Evolutionary conservation across 2,113 vertebrate genomes (phyloP), one percentile per base, ranked within the genome.

Genomic region (Dipodomys merriami): DNA sequence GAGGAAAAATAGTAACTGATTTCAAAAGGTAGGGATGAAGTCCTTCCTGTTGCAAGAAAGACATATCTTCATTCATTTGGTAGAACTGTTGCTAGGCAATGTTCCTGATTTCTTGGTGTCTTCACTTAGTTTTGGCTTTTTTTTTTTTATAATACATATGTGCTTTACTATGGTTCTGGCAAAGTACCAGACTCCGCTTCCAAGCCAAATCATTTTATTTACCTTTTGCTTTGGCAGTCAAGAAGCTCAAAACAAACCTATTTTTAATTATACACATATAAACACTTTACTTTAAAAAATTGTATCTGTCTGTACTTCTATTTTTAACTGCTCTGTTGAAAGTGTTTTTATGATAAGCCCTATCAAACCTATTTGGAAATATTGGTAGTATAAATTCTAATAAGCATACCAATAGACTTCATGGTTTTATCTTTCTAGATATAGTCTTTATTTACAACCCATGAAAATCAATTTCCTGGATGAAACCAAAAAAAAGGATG

Each of bases 381-480:
- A 83, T 2, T 73, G 69, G 46, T 90, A 62, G n/a, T 57, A 35
- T 87, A 83, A 87, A 90, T 72, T 95, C n/a, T 67, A 93, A 90
- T 87, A 93, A 94, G 23, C n/a, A 49, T 88, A 84, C 79, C 85
- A 91, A 94, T 35, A 93, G 44, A 73, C 92, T 86, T 91, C 35
- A 81, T 60, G 44, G 46, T 93, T 89, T 96, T 39, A 90, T 89
- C 81, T 91, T 94, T 94, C 27, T 76, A 74, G 64, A 94, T 94
- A 93, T 80, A 96, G 95, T 95, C 77, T 94, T 95, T 95, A 96
- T 94, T 97, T 96, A 94, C 87, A 82, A 76, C 18, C 69, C 84
- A 94, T 90, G 94, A 95, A 96, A 96, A 91, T 90, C 94, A 96
- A 94, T 81, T 91, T 94, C 65, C 91, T 95, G 64, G 71, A 93